phyloP scores from a whole-genome alignment of 1,140 invertebrate genomes.

The Nixonia krombeini region DNA sequence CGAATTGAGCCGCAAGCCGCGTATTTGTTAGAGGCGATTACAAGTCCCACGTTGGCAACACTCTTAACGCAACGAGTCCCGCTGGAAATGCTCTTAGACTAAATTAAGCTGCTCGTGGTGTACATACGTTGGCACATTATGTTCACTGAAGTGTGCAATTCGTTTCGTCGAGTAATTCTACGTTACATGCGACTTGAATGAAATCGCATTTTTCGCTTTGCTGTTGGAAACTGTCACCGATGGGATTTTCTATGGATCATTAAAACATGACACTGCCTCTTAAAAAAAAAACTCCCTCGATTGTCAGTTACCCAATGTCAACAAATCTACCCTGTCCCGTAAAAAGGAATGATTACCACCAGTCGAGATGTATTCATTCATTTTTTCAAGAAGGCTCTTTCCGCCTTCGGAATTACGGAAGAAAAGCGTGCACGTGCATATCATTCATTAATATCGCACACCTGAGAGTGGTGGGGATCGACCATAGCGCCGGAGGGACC shows the following conservation, averaged over 20 bases:
- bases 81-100: conserved; percentile 48
- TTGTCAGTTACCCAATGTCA: too few species aligned
- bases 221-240: too few species aligned
- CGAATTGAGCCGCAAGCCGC: conserved; percentile 19
- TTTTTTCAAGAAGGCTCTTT: conserved; percentile 27
- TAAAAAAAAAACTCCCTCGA: too few species aligned
- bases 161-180: conserved; percentile 17
- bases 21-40: conserved; percentile 52
- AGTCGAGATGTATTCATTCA: too few species aligned
- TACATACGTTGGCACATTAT: conserved; percentile 28
- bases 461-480: conserved; percentile 23
- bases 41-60: conserved; percentile 47
- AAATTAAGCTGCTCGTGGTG: conserved; percentile 40
- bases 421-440: conserved; percentile 63
- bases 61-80: conserved; percentile 45
- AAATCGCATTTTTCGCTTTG: conserved; percentile 32
- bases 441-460: conserved; percentile 64
- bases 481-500: conserved; percentile 40
- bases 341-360: too few species aligned
- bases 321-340: too few species aligned
- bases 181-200: conserved; percentile 7
- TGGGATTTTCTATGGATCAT: too few species aligned
- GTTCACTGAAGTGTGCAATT: conserved; percentile 35
- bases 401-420: too few species aligned
- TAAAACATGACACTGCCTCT: too few species aligned